Evolutionary conservation across 2,113 vertebrate genomes (phyloP).

Genomic region (Lutjanus erythropterus): DNA sequence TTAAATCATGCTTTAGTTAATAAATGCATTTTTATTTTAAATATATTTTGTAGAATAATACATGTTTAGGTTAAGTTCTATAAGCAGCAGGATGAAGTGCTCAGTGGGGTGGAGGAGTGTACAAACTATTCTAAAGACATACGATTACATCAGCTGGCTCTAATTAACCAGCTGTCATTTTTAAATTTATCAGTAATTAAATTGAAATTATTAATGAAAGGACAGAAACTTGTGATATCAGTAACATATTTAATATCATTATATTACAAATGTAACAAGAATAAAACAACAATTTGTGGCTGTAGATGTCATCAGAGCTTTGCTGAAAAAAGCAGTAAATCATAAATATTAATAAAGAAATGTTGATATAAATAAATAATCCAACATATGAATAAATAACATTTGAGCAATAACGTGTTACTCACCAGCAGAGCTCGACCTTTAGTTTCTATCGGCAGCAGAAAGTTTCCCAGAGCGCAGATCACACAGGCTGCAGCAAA

Average conservation of each 20-base stretch:
- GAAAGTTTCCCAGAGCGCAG: constrained; percentile 86
- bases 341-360: background rate
- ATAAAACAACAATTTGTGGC: constrained; percentile 1
- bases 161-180: background rate
- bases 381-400: background rate
- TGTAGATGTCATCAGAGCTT: constrained; percentile 62
- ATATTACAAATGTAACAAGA: background rate
- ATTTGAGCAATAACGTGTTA: rapidly evolving
- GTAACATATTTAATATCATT: constrained; percentile 22
- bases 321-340: constrained; percentile 73
- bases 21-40: too few species aligned
- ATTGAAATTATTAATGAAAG: background rate
- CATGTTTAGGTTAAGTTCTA: background rate
- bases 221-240: constrained; percentile 1
- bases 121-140: background rate
- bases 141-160: background rate
- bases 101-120: background rate
- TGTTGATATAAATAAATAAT: background rate
- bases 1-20: too few species aligned
- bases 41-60: background rate
- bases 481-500: constrained; percentile 87
- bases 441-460: constrained; percentile 94
- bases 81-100: background rate
- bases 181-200: background rate
- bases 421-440: constrained; percentile 92